Base-by-base conservation (phyloP, 2,888 invertebrate species). In the Mesorhabditis sp. region DNA sequence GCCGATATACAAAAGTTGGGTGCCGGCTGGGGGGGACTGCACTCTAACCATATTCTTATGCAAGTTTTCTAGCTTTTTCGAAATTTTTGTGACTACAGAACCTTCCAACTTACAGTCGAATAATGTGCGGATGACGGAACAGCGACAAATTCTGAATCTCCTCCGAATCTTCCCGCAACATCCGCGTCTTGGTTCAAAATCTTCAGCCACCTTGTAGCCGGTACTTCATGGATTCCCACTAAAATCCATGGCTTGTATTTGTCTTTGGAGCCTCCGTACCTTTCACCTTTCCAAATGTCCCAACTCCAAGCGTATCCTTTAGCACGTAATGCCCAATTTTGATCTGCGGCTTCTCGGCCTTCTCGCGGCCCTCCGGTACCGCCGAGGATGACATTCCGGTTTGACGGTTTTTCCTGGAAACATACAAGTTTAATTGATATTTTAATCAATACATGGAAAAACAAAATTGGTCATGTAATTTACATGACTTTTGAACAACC, bases 231-330 rank as follows among this genome's bases (percentile, higher is more conserved):
- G 86, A 94, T 94, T 7, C 97, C 98, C 85, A 96, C 91, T 91
- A 85, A 63, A 87, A 87, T 70, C 77, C 15, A 13, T 10, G 44
- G 15, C 7, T 42, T 50, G n/a, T 2, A n/a, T 13, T 61, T 41
- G 7, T 6, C 50, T 50, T 15, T 15, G 58, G 7, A 50, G 7
- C n/a, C n/a, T 50, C n/a, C 72, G n/a, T 64, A 91, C 91, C 95
- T 90, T 99, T 99, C 4, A 98, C 98, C 90, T 98, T 98, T 70
- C 98, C 98, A 88, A 98, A 98, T 4, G 98, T 98, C 44, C 98
- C 98, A 58, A 95, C 94, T 58, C 98, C 98, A 63, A 99, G 89
- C 3, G 93, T 93, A 83, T 92, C 91, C 41, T 97, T 96, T 67
- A 98, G 89, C 68, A 94, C 92, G 87, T 99, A 99, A 88, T 97